Evolutionary conservation across 2,113 vertebrate genomes (phyloP).

Genomic region (Corythornis vintsioides): DNA sequence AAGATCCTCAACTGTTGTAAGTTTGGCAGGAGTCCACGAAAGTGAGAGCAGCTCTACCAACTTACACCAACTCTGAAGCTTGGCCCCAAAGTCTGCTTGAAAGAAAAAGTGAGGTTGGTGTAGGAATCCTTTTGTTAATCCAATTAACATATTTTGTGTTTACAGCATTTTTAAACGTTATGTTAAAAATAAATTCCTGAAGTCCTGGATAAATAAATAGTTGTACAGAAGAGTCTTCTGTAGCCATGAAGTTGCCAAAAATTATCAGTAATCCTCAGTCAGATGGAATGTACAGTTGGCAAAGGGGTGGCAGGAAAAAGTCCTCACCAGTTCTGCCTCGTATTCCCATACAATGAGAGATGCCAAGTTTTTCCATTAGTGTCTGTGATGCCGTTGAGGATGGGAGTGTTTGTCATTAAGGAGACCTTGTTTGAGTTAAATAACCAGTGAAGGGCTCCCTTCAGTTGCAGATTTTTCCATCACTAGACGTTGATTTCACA

Average conservation of each 20-base stretch:
- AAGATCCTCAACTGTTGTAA: background rate
- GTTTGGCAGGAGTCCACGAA: background rate
- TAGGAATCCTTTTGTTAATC: constrained; percentile 64
- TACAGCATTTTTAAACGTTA: constrained; percentile 49
- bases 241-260: constrained; percentile 69
- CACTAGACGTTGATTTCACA: constrained; percentile 3
- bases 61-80: background rate
- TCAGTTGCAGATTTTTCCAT: constrained; percentile 28
- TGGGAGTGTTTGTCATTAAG: constrained; percentile 66
- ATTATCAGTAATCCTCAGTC: constrained; percentile 73
- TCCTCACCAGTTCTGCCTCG: constrained; percentile 52
- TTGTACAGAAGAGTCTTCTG: constrained; percentile 68
- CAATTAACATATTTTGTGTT: constrained; percentile 41
- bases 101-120: background rate
- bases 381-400: constrained; percentile 57
- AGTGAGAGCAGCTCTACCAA: background rate
- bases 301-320: constrained; percentile 58
- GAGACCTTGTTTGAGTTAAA: constrained; percentile 64
- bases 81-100: background rate
- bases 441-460: constrained; percentile 27
- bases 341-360: constrained; percentile 60
- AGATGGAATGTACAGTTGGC: constrained; percentile 75
- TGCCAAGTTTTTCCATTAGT: constrained; percentile 54
- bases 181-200: constrained; percentile 72
- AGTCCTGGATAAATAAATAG: constrained; percentile 69